Evolutionary conservation across 1,140 invertebrate species (phyloP).

Genomic region (Neelides sp.): DNA sequence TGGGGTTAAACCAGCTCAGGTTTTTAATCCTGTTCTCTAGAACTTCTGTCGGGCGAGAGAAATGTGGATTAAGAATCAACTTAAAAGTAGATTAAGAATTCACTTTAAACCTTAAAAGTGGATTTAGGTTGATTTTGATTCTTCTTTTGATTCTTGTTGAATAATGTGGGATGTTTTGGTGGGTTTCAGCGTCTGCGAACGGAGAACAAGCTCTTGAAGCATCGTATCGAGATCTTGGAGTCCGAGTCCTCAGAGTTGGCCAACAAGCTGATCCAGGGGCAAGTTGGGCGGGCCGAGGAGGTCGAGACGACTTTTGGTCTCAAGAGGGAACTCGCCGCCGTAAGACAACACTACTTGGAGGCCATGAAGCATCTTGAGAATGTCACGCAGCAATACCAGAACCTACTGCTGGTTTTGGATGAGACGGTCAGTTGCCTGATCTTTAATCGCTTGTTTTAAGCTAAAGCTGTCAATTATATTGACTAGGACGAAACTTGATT

Average conservation of each 20-base stretch:
- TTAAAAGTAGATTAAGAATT: no score
- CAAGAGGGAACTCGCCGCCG: constrained; percentile 54
- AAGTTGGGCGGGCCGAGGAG: constrained; percentile 87
- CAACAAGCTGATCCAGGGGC: constrained; percentile 84
- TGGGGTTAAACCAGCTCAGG: no score
- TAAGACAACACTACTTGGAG: constrained; percentile 62
- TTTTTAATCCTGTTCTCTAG: no score
- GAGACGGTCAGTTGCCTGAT: constrained; percentile 46
- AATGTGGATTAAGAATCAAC: no score
- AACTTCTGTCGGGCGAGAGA: no score
- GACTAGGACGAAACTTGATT: no score
- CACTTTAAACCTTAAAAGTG: no score
- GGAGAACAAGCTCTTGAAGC: constrained; percentile 84
- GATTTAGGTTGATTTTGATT: no score
- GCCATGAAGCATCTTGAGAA: constrained; percentile 69
- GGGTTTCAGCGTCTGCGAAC: constrained; percentile 68
- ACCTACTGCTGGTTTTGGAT: constrained; percentile 52
- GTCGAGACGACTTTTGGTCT: constrained; percentile 51
- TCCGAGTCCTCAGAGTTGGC: constrained; percentile 76
- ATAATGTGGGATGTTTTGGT: constrained; percentile 5
- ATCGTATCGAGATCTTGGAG: constrained; percentile 87
- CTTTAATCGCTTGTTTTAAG: not conserved
- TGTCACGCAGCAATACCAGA: constrained; percentile 67
- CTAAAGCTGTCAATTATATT: no score
- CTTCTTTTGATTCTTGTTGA: not conserved